Evolutionary conservation across 2,888 invertebrate genomes (phyloP).

Genomic region (Cryptocheilus praepositus): DNA sequence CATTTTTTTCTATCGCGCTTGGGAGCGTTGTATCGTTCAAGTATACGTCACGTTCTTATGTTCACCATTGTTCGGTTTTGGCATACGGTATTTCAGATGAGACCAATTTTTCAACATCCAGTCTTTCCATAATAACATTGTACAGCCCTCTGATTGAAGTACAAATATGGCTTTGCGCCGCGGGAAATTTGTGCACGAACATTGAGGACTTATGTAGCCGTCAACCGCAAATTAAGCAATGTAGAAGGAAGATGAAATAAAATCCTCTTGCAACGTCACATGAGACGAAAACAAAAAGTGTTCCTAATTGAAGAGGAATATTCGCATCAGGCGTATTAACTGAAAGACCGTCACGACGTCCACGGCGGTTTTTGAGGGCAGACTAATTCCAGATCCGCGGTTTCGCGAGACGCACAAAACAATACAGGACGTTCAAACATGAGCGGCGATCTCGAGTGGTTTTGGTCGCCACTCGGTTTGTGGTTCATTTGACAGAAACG

Average conservation of each 20-base stretch:
- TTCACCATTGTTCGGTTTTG: too few species aligned
- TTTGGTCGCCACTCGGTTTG: conserved; percentile 59
- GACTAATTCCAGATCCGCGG: conserved; percentile 66
- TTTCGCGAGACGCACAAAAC: conserved; percentile 68
- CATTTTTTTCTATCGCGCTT: too few species aligned
- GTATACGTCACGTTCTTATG: too few species aligned
- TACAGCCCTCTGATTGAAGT: too few species aligned
- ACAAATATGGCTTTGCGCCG: too few species aligned
- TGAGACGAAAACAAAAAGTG: conserved; percentile 13
- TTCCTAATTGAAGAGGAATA: conserved; percentile 19
- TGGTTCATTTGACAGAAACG: conserved; percentile 58
- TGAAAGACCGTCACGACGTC: conserved; percentile 28
- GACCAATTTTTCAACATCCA: too few species aligned
- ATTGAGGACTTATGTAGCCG: too few species aligned
- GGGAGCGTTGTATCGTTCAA: too few species aligned
- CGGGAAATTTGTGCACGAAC: too few species aligned
- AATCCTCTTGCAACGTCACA: neutral
- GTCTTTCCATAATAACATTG: too few species aligned
- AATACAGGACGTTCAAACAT: conserved; percentile 61
- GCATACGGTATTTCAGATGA: too few species aligned
- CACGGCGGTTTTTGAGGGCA: conserved; percentile 62
- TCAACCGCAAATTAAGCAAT: too few species aligned
- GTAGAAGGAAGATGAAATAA: neutral
- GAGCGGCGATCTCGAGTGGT: conserved; percentile 51
- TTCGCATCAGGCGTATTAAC: conserved; percentile 32